These are phyloP conservation scores for Drosophila phalerata DNA, from an alignment of 2,888 invertebrate species.

Conservation along the genomic window DNA sequence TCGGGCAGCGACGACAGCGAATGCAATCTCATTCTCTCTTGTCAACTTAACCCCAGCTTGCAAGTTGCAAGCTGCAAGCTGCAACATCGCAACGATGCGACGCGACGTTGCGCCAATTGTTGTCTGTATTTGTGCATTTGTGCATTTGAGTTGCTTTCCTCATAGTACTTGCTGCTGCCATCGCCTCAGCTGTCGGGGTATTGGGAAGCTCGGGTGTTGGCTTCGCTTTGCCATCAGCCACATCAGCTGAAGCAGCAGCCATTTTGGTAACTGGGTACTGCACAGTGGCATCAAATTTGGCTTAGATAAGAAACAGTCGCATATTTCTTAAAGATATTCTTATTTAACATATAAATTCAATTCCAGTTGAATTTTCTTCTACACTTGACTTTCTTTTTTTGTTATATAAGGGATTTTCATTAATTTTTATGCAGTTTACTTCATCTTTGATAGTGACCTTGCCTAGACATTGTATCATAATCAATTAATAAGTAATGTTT, in stretches of 20 bases:
- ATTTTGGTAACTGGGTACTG: constrained; percentile 55
- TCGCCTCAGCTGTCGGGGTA: constrained; percentile 5
- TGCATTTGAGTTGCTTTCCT: constrained; percentile 42
- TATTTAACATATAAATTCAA: too few species aligned
- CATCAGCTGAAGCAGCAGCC: constrained; percentile 32
- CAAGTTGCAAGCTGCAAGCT: constrained; percentile 22
- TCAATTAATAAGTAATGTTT: too few species aligned
- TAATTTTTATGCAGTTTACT: too few species aligned
- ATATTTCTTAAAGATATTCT: background rate
- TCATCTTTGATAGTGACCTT: too few species aligned
- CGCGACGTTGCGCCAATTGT: constrained; percentile 66
- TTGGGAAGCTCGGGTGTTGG: constrained; percentile 22
- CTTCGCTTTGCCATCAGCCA: constrained; percentile 61
- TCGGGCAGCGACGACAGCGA: constrained; percentile 66
- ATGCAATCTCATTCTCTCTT: constrained; percentile 80
- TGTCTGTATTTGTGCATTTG: constrained; percentile 49
- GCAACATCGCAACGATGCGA: constrained; percentile 46
- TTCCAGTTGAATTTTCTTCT: too few species aligned
- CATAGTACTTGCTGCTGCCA: constrained; percentile 24
- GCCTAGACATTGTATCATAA: too few species aligned
- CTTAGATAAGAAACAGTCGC: background rate
- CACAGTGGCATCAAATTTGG: constrained; percentile 56
- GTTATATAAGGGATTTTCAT: too few species aligned
- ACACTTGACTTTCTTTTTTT: too few species aligned
- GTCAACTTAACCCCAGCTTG: constrained; percentile 77